A percentile compares a stretch with the other conserved stretches of the same genome.
phyloP scores from a whole-genome alignment of 1,140 invertebrate genomes.

The Mycetomoellerius zeteki region DNA sequence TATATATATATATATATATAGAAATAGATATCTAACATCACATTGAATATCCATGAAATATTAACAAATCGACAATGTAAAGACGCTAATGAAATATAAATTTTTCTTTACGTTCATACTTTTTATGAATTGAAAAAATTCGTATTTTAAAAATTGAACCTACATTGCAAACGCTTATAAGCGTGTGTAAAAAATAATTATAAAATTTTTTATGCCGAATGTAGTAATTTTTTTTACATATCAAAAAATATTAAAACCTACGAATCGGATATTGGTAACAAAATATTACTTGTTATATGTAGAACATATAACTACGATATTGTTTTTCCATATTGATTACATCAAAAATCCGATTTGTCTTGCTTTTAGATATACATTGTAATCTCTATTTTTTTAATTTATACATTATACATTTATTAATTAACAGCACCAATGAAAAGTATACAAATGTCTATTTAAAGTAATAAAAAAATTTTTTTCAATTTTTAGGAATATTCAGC shows the following conservation, averaged over 20 bases:
- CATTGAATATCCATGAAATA: background rate
- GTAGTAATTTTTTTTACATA: background rate
- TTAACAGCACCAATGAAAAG: background rate
- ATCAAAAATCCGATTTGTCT: background rate
- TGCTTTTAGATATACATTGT: background rate
- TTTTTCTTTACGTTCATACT: background rate
- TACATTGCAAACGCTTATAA: no score
- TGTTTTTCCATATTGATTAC: background rate
- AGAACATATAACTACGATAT: background rate
- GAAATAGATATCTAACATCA: background rate
- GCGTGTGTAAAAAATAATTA: no score
- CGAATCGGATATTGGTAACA: background rate
- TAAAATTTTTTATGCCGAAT: background rate
- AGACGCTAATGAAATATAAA: constrained; percentile 8
- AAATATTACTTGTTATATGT: constrained; percentile 1
- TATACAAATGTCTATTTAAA: background rate
- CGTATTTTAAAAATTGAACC: no score
- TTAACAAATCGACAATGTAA: background rate
- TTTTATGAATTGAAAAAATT: background rate
- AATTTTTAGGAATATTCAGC: background rate
- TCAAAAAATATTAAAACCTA: constrained; percentile 17
- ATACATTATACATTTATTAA: constrained; percentile 3
- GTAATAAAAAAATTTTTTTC: no score
- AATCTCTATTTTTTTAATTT: background rate
- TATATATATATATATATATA: no score